Conservation (phyloP, 1,140 invertebrate genomes). For the Papilio polytes region DNA sequence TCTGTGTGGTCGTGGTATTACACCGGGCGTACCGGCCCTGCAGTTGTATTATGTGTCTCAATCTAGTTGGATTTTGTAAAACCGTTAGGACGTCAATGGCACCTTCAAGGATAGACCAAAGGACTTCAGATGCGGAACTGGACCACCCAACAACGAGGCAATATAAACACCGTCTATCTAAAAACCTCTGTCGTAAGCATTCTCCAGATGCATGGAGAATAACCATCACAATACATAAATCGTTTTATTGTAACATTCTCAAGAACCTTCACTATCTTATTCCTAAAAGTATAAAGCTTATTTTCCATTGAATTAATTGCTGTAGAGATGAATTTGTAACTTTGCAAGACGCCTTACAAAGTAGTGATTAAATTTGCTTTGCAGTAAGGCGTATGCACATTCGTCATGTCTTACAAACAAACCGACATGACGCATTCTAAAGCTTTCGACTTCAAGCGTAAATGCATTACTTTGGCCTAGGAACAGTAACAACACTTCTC, state of each 20-base stretch:
- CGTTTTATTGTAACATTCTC: not conserved
- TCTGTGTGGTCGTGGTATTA: no score
- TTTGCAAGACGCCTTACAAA: conserved; percentile 32
- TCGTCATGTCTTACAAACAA: conserved; percentile 36
- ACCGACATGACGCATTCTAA: conserved; percentile 23
- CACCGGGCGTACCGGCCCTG: no score
- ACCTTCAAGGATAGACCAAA: not conserved
- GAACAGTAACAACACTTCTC: conserved; percentile 7
- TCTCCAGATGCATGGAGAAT: conserved; percentile 18
- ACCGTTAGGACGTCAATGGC: not conserved
- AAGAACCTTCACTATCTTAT: not conserved
- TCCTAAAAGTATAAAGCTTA: not conserved
- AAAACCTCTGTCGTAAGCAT: conserved; percentile 8
- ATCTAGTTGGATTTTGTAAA: not conserved
- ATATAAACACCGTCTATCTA: conserved; percentile 12
- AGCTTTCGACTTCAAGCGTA: conserved; percentile 14
- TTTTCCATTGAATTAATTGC: not conserved
- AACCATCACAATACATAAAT: not conserved
- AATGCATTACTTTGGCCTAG: not conserved
- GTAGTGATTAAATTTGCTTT: conserved; percentile 41
- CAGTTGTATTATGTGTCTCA: no score
- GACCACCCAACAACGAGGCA: conserved; percentile 17
- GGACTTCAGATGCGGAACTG: not conserved
- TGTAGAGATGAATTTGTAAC: conserved; percentile 10
- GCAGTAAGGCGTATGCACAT: conserved; percentile 36